Conservation (phyloP, 2,113 vertebrate species). For the Menura novaehollandiae region DNA sequence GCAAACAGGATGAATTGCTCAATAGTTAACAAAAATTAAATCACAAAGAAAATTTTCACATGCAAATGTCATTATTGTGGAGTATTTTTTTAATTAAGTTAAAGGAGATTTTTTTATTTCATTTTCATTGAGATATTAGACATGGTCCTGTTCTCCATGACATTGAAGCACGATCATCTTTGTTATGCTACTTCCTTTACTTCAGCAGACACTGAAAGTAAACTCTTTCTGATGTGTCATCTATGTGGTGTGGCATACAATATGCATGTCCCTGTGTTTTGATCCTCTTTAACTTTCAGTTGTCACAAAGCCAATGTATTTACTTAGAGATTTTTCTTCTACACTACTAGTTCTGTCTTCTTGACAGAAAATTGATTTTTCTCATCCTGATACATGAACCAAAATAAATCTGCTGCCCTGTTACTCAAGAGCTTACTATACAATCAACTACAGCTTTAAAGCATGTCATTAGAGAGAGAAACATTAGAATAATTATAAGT, state of each 20-base stretch:
- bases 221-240: not conserved
- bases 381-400: not conserved
- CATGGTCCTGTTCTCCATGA: not conserved
- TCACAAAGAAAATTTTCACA: not conserved
- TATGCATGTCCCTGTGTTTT: not conserved
- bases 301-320: not conserved
- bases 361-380: slow-evolving; percentile 33
- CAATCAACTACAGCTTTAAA: not conserved
- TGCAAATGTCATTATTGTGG: not conserved
- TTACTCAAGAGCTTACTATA: not conserved
- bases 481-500: not conserved
- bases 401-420: not conserved
- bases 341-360: not conserved
- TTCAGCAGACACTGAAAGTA: not conserved
- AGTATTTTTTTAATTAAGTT: not conserved
- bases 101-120: fast-evolving
- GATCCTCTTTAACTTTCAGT: not conserved
- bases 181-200: not conserved
- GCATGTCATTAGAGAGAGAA: not conserved
- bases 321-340: not conserved
- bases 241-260: not conserved
- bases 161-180: not conserved
- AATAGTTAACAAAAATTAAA: not conserved
- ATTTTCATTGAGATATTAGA: not conserved
- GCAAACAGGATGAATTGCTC: not conserved